These are phyloP conservation scores for Caenorhabditis sinica DNA, from an alignment of 2,888 invertebrate genomes.

Conservation along the genomic window DNA sequence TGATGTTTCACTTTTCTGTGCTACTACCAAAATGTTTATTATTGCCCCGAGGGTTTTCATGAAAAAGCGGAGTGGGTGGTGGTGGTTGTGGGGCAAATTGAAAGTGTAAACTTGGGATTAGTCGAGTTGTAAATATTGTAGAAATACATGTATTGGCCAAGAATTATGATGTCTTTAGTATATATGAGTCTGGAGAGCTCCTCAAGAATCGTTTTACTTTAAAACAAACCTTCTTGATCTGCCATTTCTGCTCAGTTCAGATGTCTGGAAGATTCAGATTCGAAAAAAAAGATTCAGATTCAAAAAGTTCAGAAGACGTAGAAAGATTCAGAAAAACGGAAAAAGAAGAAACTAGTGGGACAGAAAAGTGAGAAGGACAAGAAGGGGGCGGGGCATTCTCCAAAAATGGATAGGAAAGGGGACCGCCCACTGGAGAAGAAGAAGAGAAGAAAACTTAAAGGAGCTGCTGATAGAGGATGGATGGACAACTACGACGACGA, in stretches of 20 bases:
- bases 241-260: slow-evolving; percentile 26
- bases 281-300: neutral
- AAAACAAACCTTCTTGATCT: slow-evolving; percentile 64
- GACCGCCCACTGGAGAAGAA: slow-evolving; percentile 41
- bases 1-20: slow-evolving; percentile 42
- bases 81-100: neutral
- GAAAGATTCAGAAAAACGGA: slow-evolving; percentile 12
- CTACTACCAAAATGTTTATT: slow-evolving; percentile 42
- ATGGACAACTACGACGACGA: slow-evolving; percentile 52
- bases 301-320: neutral
- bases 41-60: slow-evolving; percentile 21
- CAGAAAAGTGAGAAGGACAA: slow-evolving; percentile 54
- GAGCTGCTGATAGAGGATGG: slow-evolving; percentile 60
- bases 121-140: slow-evolving; percentile 48
- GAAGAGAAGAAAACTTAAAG: slow-evolving; percentile 34
- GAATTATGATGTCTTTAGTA: neutral
- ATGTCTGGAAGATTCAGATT: neutral
- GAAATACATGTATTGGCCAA: neutral
- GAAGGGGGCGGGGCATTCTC: slow-evolving; percentile 37
- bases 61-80: slow-evolving; percentile 9
- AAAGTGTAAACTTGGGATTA: slow-evolving; percentile 63
- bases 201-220: too few relatives aligned
- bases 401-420: slow-evolving; percentile 43
- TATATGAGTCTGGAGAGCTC: too few relatives aligned
- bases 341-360: slow-evolving; percentile 33